Base-by-base conservation (phyloP, 2,888 invertebrate species). In the Acanthococcus lagerstroemiae region DNA sequence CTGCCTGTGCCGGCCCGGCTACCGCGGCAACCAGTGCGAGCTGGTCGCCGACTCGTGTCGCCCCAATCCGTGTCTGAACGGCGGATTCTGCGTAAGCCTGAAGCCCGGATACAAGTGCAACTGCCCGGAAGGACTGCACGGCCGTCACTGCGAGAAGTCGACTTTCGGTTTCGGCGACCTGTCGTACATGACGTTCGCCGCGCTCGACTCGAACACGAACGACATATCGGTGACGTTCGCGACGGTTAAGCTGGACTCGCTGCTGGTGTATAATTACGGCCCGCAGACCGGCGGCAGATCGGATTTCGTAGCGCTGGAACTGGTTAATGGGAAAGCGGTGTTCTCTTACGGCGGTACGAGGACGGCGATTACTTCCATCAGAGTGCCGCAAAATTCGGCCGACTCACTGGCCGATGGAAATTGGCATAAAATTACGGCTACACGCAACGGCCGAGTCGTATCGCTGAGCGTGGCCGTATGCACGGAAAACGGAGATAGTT, bases 351-450 rank as follows among this genome's bases (percentile, higher is more conserved):
- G 93, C 15, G 90, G 91, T 2, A 85, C 90, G 0, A 81, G 93
- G 72, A 92, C 92, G 25, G 91, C 92, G 1, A 90, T 93, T 44
- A 89, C 90, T 0, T 84, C 88, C 0, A 83, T 93, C 2, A 27
- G 22, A 3, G 66, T 66, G 44, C 66, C 66, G 22, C 56, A 46
- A 55, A 65, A 55, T 55, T 44, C 55, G 44, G n/a, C 17, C 17
- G 26, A 81, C 72, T 83, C 83, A 69, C 79, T 95, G 17, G 84
- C 90, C 1, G 88, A 94, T 75, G 94, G 94, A 0, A 83, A 83
- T 70, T 96, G 95, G 95, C 86, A 92, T 74, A 91, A 92, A 74
- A 83, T 95, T 19, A 92, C 89, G 0, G 93, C 92, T 0, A 93
- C 91, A 0, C 83, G 93, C 73, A 93, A 94, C 74, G 92, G 93